Conservation (phyloP, 1,140 invertebrate genomes). For the Elymnias hypermnestra region DNA sequence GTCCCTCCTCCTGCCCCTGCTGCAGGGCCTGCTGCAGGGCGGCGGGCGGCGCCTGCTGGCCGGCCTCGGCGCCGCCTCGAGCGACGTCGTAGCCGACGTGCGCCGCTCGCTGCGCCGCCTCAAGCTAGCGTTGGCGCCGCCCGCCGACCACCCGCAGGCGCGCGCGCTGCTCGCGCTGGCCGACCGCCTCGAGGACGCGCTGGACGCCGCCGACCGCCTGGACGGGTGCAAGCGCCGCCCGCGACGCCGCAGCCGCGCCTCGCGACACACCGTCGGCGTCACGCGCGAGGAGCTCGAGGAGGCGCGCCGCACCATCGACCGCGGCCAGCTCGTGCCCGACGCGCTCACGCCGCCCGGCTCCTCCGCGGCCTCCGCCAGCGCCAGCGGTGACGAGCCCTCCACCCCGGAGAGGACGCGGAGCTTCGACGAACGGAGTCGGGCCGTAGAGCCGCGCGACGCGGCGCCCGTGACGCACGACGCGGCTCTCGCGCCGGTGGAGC, state of each 20-base stretch:
- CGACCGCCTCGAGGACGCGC: conserved; percentile 83
- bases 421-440: conserved; percentile 40
- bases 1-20: conserved; percentile 78
- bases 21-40: conserved; percentile 76
- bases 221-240: conserved; percentile 47
- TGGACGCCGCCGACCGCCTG: conserved; percentile 70
- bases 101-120: conserved; percentile 85
- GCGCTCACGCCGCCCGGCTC: conserved; percentile 19
- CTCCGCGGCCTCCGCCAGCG: conserved; percentile 13
- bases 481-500: conserved; percentile 39
- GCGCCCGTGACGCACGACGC: conserved; percentile 35
- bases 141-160: conserved; percentile 75
- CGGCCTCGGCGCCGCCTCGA: conserved; percentile 52
- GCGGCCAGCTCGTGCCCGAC: conserved; percentile 73
- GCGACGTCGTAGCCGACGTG: conserved; percentile 85
- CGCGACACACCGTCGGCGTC: conserved; percentile 88
- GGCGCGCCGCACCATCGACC: conserved; percentile 83
- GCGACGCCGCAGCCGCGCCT: conserved; percentile 69
- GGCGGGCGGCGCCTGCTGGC: conserved; percentile 51
- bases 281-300: conserved; percentile 86
- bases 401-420: conserved; percentile 49
- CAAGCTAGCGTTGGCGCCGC: conserved; percentile 81
- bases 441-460: too few species aligned
- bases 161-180: conserved; percentile 84
- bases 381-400: conserved; percentile 28